Conservation (phyloP, 2,113 vertebrate species). For the Sander lucioperca region DNA sequence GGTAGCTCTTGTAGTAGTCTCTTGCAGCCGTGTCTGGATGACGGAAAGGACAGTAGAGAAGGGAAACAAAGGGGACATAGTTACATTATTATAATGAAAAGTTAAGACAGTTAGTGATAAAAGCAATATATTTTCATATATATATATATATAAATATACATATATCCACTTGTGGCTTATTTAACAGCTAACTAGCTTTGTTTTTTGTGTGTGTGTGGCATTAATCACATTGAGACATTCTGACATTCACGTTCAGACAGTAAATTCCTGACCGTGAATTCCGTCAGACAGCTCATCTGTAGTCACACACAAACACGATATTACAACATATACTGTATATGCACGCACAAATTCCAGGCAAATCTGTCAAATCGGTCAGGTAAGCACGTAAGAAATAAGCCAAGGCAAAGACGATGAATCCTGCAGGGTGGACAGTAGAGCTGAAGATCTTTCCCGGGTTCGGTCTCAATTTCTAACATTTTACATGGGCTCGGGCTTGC, state of each 20-base stretch:
- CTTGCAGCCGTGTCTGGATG: slow-evolving; percentile 83
- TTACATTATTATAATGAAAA: slow-evolving; percentile 3
- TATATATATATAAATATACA: not conserved
- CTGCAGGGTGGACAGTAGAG: not conserved
- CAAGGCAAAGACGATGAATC: not conserved
- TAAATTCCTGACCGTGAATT: not conserved
- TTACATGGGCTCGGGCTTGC: no score
- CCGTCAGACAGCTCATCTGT: not conserved
- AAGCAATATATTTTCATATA: not conserved
- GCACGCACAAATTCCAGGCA: not conserved
- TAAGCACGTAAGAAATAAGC: not conserved
- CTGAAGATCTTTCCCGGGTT: no score
- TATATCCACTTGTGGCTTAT: not conserved
- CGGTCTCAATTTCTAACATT: no score
- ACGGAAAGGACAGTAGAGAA: slow-evolving; percentile 39
- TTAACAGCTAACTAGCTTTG: not conserved
- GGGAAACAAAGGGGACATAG: slow-evolving; percentile 9
- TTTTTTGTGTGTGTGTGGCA: not conserved
- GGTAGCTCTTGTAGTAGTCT: slow-evolving; percentile 91
- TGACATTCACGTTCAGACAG: not conserved
- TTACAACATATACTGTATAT: not conserved
- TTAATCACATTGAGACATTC: no score
- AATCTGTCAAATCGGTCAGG: not conserved
- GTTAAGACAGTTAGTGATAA: not conserved
- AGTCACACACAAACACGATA: not conserved